Percentiles rank a stretch among this genome's conserved stretches.
Evolutionary conservation across 2,888 invertebrate genomes (phyloP).

Genomic region (Branchellion lobata): DNA sequence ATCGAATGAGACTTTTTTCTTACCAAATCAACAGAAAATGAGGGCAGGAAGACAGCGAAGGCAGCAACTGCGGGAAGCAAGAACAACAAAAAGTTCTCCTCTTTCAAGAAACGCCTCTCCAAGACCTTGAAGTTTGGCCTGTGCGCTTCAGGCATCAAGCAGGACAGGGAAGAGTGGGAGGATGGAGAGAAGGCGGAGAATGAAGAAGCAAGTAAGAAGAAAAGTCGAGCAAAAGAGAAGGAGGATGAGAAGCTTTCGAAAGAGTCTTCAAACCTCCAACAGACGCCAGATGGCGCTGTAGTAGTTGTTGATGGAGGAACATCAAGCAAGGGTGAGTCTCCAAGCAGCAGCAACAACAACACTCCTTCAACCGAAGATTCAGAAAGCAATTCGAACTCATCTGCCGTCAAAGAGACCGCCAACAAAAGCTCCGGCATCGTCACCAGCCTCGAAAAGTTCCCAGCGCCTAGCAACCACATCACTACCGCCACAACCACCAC

Average conservation of each 20-base stretch:
- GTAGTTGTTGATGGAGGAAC: too few species aligned
- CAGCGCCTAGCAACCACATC: background rate
- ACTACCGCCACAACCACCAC: background rate
- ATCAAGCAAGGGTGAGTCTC: too few species aligned
- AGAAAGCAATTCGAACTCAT: background rate
- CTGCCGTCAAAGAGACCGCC: background rate
- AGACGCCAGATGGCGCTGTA: background rate
- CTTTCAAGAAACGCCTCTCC: constrained; percentile 30
- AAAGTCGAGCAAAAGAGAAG: background rate
- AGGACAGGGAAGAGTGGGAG: constrained; percentile 4
- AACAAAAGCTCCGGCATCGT: background rate
- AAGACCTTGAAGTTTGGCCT: constrained; percentile 36
- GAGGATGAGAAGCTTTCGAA: background rate
- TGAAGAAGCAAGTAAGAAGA: background rate
- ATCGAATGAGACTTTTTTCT: too few species aligned
- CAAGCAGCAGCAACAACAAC: background rate
- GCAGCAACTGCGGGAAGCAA: background rate
- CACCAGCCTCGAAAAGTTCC: background rate
- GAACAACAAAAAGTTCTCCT: constrained; percentile 37
- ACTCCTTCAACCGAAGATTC: background rate
- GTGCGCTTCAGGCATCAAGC: constrained; percentile 35
- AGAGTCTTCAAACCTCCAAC: background rate
- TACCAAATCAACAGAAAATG: too few species aligned
- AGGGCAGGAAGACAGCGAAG: background rate
- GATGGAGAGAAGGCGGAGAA: background rate